A percentile compares a stretch with the other conserved stretches of the same genome.
These are phyloP conservation scores for Baronia brevicornis DNA, from an alignment of 2,888 invertebrate genomes.

Conservation along the genomic window DNA sequence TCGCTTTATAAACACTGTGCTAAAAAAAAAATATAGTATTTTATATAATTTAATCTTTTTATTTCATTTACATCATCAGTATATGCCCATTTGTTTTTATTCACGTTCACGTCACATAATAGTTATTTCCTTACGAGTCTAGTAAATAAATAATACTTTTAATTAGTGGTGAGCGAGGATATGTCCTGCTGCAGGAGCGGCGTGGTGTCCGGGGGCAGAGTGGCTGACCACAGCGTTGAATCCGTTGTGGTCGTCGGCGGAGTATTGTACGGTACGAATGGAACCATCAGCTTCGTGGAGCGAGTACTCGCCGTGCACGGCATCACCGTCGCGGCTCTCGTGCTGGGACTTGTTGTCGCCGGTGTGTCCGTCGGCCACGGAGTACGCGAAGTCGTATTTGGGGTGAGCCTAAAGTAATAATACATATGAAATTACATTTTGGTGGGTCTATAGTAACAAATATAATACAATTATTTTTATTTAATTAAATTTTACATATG, in stretches of 20 bases:
- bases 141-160: no score
- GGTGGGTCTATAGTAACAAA: not conserved
- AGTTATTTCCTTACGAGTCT: no score
- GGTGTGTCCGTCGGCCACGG: constrained; percentile 73
- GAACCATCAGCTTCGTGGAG: constrained; percentile 69
- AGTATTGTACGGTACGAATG: constrained; percentile 68
- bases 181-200: constrained; percentile 30
- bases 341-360: constrained; percentile 77
- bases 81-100: no score
- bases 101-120: no score
- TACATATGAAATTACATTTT: not conserved
- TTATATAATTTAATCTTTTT: no score
- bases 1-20: no score
- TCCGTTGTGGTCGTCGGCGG: constrained; percentile 71
- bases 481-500: no score
- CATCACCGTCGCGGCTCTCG: constrained; percentile 76
- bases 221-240: constrained; percentile 61
- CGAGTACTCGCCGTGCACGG: constrained; percentile 73
- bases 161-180: constrained; percentile 41
- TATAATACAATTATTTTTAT: not conserved
- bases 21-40: no score
- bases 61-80: no score
- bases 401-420: constrained; percentile 62
- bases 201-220: constrained; percentile 47
- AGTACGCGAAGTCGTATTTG: constrained; percentile 75